phyloP scores from a whole-genome alignment of 2,797 vertebrate genomes.

The Leucoraja ocellata region DNA sequence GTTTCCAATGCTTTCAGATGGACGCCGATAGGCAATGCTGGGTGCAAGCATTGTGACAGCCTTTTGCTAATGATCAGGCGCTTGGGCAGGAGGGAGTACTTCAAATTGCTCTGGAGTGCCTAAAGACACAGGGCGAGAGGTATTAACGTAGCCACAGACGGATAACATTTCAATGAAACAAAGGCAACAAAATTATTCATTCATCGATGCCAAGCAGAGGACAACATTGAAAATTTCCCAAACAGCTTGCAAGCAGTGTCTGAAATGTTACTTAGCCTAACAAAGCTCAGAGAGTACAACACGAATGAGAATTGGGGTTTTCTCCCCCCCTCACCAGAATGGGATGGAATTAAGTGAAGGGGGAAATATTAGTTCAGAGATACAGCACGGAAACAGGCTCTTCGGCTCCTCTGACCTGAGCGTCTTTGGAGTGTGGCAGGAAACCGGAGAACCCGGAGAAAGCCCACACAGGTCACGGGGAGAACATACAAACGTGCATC shows the following conservation, averaged over 20 bases:
- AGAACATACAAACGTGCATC: too few species aligned
- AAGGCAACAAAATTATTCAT: background rate
- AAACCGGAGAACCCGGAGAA: too few species aligned
- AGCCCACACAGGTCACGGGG: too few species aligned
- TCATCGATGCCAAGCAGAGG: background rate
- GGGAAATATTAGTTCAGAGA: background rate
- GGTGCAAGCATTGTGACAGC: slow-evolving; percentile 88
- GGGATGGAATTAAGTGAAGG: background rate
- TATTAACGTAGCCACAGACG: background rate
- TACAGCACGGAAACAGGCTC: too few species aligned
- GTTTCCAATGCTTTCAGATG: slow-evolving; percentile 96
- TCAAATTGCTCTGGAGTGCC: slow-evolving; percentile 94
- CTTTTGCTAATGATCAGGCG: slow-evolving; percentile 88
- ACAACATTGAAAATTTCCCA: background rate
- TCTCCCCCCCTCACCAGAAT: background rate
- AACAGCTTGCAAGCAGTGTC: background rate
- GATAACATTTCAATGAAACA: background rate
- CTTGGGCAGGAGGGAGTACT: slow-evolving; percentile 82
- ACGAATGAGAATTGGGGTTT: too few species aligned
- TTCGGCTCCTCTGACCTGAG: too few species aligned
- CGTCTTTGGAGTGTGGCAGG: too few species aligned
- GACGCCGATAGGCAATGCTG: slow-evolving; percentile 89
- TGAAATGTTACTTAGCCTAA: background rate
- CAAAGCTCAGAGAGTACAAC: background rate
- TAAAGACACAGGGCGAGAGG: slow-evolving; percentile 46